Percentiles rank a stretch among this genome's conserved stretches.
Evolutionary conservation across 2,888 invertebrate species (phyloP).

Genomic region (Alentia gelatinosa): DNA sequence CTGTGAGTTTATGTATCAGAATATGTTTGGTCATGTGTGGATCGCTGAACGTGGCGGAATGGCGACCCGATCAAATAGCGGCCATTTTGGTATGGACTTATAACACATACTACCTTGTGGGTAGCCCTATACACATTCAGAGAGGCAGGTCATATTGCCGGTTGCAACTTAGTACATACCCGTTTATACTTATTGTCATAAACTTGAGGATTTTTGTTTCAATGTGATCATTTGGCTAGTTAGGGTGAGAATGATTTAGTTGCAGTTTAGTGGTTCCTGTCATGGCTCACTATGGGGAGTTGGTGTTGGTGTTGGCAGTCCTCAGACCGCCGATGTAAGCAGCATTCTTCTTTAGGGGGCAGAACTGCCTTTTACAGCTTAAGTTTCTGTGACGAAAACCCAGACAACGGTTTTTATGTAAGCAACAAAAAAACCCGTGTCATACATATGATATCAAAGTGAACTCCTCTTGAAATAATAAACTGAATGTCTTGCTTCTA

Average conservation of each 20-base stretch:
- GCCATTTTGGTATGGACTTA: neutral
- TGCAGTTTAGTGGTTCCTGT: neutral
- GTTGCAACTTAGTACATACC: neutral
- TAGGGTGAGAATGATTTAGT: neutral
- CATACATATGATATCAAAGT: neutral
- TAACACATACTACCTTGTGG: neutral
- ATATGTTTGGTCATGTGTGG: neutral
- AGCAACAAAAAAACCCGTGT: neutral
- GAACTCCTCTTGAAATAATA: slow-evolving; percentile 33
- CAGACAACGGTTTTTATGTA: neutral
- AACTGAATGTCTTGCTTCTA: slow-evolving; percentile 48
- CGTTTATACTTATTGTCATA: neutral
- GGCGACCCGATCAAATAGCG: neutral
- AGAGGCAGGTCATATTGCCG: neutral
- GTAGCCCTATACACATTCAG: neutral
- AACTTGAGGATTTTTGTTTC: neutral
- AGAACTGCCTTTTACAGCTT: slow-evolving; percentile 19
- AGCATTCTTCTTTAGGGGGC: neutral
- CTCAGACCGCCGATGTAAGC: neutral
- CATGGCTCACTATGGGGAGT: neutral
- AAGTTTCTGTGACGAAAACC: neutral
- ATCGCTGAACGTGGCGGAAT: neutral
- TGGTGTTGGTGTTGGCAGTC: neutral
- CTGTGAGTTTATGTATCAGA: neutral
- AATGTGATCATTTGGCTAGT: neutral